A percentile compares a stretch with the other conserved stretches of the same genome.
These are phyloP conservation scores for Clarias gariepinus DNA, from an alignment of 2,113 vertebrate species.

Conservation along the genomic window DNA sequence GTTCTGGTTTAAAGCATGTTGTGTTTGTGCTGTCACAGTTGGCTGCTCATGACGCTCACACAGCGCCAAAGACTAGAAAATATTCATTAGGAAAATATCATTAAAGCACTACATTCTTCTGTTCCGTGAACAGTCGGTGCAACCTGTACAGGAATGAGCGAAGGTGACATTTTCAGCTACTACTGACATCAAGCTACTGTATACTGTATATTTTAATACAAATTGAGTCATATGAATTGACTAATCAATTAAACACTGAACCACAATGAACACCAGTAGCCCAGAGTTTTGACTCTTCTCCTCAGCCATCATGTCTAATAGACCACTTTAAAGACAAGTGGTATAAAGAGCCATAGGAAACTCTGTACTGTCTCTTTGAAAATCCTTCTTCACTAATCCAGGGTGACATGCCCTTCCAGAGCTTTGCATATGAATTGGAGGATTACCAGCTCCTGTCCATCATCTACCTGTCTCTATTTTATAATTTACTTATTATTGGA, in stretches of 20 bases:
- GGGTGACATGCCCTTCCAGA: constrained; percentile 57
- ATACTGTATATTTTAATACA: background rate
- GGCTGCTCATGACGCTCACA: background rate
- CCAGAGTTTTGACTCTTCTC: background rate
- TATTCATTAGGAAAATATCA: background rate
- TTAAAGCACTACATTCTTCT: background rate
- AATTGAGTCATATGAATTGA: background rate
- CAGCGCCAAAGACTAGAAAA: background rate
- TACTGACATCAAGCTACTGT: background rate
- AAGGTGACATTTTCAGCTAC: background rate
- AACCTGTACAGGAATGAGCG: background rate
- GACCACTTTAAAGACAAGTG: constrained; percentile 5
- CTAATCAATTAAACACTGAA: background rate
- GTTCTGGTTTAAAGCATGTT: constrained; percentile 8
- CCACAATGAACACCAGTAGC: background rate
- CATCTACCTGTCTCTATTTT: constrained; percentile 72
- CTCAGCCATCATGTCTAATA: constrained; percentile 4
- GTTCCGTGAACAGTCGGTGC: background rate
- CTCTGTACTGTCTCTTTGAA: constrained; percentile 24
- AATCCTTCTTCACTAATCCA: constrained; percentile 39
- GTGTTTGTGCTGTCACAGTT: background rate
- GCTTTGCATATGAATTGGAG: constrained; percentile 65
- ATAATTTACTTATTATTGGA: constrained; percentile 70
- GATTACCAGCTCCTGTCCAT: constrained; percentile 62
- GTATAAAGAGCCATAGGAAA: background rate